phyloP scores from a whole-genome alignment of 2,113 vertebrate genomes.

The Cercocebus atys region DNA sequence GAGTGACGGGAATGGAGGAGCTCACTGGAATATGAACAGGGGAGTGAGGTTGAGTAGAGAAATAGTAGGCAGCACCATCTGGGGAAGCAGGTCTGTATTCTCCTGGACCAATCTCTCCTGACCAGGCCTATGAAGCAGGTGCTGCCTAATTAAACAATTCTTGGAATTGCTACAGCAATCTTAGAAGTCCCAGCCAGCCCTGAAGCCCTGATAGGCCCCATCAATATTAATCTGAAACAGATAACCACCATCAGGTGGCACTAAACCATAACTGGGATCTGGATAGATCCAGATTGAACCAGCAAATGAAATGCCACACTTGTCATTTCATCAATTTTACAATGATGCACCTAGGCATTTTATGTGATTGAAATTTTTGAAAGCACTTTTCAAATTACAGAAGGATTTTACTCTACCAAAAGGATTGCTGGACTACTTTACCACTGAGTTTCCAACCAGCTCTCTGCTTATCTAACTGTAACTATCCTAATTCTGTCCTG shows the following conservation, averaged over 20 bases:
- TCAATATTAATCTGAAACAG: conserved; percentile 24
- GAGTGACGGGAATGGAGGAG: neutral
- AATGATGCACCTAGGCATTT: neutral
- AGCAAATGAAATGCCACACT: neutral
- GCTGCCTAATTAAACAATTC: neutral
- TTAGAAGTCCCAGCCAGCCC: neutral
- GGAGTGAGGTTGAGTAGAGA: neutral
- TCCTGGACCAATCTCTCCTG: neutral
- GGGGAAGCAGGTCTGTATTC: neutral
- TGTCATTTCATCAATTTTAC: conserved; percentile 44
- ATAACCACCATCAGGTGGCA: neutral
- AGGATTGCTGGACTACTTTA: neutral
- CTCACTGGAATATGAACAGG: neutral
- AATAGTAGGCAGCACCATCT: neutral
- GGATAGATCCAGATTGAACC: neutral
- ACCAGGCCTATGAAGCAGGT: neutral
- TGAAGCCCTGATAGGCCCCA: neutral
- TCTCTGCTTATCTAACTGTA: neutral
- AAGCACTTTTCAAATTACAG: neutral
- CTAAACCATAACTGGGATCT: neutral
- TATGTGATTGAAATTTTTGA: conserved; percentile 3
- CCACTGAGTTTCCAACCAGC: neutral
- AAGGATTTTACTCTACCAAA: neutral
- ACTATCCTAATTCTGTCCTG: neutral
- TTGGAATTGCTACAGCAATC: neutral